Evolutionary conservation across 2,888 invertebrate species (phyloP).

Genomic region (Autographa pulchrina): DNA sequence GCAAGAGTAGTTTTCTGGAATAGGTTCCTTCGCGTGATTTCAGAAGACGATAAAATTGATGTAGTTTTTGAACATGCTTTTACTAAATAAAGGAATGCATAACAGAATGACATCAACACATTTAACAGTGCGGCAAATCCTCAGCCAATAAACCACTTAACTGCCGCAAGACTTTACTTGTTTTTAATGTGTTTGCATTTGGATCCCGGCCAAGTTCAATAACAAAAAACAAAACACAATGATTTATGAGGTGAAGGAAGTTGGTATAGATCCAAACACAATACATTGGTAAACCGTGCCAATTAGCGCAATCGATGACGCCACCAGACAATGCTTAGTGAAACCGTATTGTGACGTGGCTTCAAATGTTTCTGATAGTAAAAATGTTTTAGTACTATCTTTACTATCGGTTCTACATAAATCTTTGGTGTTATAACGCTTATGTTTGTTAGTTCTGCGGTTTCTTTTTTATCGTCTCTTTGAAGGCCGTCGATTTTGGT

Average conservation of each 20-base stretch:
- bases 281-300: conserved; percentile 41
- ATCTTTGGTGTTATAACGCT: neutral
- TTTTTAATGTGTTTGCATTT: conserved; percentile 43
- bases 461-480: conserved; percentile 3
- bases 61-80: neutral
- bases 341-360: conserved; percentile 36
- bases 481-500: neutral
- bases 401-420: conserved; percentile 2
- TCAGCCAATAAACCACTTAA: conserved; percentile 18
- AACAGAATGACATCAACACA: neutral
- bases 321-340: conserved; percentile 29
- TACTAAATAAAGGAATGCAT: neutral
- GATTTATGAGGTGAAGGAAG: conserved; percentile 58
- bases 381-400: conserved; percentile 6
- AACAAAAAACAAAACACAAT: conserved; percentile 51
- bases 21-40: neutral
- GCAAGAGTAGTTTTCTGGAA: no score
- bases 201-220: conserved; percentile 54
- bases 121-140: conserved; percentile 11
- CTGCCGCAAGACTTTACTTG: conserved; percentile 27
- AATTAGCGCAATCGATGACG: conserved; percentile 53
- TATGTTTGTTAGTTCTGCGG: conserved; percentile 5
- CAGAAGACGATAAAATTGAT: neutral
- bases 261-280: conserved; percentile 60
- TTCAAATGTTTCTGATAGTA: conserved; percentile 21